Percentiles rank a stretch among this genome's conserved stretches.
phyloP scores from a whole-genome alignment of 1,140 invertebrate species.

The Oncopeltus fasciatus region DNA sequence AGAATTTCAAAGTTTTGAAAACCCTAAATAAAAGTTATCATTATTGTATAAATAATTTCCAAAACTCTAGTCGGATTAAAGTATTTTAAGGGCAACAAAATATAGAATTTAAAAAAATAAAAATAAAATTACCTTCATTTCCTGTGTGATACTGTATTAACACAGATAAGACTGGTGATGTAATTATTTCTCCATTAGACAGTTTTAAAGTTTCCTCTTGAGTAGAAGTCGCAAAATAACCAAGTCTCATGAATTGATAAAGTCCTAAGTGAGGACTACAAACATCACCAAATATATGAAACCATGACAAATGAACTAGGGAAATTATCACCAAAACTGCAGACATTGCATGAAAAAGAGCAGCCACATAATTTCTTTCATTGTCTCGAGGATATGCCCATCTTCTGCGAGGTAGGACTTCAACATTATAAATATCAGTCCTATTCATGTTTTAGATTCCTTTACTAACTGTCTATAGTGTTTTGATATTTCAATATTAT shows the following conservation, averaged over 20 bases:
- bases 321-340: conserved; percentile 36
- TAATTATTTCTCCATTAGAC: conserved; percentile 9
- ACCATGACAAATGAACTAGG: conserved; percentile 37
- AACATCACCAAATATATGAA: conserved; percentile 33
- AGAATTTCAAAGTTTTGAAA: no score
- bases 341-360: conserved; percentile 36
- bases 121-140: conserved; percentile 11
- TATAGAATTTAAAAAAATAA: not conserved
- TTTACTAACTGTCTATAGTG: no score
- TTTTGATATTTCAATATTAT: no score
- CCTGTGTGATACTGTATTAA: conserved; percentile 15
- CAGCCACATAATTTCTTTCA: conserved; percentile 37
- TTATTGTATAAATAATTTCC: no score
- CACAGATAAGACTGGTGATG: conserved; percentile 7
- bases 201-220: conserved; percentile 9
- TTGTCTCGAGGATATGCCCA: conserved; percentile 24
- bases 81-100: no score
- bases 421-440: not conserved
- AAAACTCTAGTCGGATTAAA: no score
- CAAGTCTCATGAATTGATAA: conserved; percentile 32
- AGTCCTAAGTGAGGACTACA: conserved; percentile 35
- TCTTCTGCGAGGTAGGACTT: conserved; percentile 8
- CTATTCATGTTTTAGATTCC: no score
- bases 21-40: no score
- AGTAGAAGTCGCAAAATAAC: conserved; percentile 19